phyloP scores from a whole-genome alignment of 1,140 invertebrate genomes.

The Galleria mellonella region DNA sequence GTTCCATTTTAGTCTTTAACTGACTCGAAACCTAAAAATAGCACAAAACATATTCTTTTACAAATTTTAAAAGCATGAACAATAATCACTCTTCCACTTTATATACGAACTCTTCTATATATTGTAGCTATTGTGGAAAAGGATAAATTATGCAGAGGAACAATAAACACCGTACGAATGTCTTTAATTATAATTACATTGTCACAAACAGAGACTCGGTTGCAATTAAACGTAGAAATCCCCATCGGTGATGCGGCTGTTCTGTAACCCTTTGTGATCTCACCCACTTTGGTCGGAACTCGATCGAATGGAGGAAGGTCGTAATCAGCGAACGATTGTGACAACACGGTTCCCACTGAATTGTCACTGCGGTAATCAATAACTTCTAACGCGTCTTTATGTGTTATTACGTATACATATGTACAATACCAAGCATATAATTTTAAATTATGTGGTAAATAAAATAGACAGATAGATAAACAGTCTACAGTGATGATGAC shows the following conservation, averaged over 20 bases:
- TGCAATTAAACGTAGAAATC: constrained; percentile 25
- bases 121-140: too few species aligned
- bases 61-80: too few species aligned
- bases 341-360: constrained; percentile 15
- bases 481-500: too few species aligned
- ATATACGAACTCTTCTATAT: too few species aligned
- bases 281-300: constrained; percentile 49
- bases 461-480: too few species aligned
- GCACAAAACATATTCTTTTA: too few species aligned
- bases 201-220: constrained; percentile 7
- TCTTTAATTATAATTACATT: constrained; percentile 8
- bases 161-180: not conserved
- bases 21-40: too few species aligned
- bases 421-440: not conserved
- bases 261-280: constrained; percentile 53
- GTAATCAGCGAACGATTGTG: constrained; percentile 38
- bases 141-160: too few species aligned
- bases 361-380: constrained; percentile 19
- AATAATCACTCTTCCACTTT: too few species aligned
- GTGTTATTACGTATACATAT: constrained; percentile 3
- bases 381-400: constrained; percentile 8
- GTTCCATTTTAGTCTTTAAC: too few species aligned
- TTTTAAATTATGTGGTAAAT: too few species aligned
- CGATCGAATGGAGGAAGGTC: constrained; percentile 35
- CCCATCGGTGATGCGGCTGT: constrained; percentile 28